Percentiles rank a stretch among this genome's conserved stretches.
phyloP scores from a whole-genome alignment of 2,113 vertebrate genomes.

The Oncorhynchus keta region DNA sequence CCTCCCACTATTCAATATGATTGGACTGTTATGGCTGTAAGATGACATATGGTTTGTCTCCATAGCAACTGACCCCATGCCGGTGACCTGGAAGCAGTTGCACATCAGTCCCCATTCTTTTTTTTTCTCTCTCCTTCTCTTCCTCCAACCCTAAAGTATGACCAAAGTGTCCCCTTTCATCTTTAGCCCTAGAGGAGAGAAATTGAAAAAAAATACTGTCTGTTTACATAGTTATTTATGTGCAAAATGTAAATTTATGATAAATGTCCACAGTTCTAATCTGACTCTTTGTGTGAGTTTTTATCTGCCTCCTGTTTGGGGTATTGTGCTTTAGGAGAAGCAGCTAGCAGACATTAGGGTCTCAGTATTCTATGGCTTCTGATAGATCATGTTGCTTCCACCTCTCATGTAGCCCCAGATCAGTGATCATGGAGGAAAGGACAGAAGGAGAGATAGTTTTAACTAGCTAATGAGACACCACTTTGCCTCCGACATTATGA shows the following conservation, averaged over 20 bases:
- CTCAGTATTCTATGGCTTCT: neutral
- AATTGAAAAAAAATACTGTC: constrained; percentile 57
- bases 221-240: constrained; percentile 99
- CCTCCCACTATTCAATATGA: constrained; percentile 41
- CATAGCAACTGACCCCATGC: neutral
- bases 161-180: constrained; percentile 87
- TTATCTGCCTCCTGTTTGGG: neutral
- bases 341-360: neutral
- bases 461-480: too few relatives aligned
- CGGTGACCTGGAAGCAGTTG: constrained; percentile 53
- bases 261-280: constrained; percentile 94
- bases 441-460: too few relatives aligned
- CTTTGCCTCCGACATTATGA: too few relatives aligned
- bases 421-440: too few relatives aligned
- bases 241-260: constrained; percentile 99
- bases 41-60: too few relatives aligned
- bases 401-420: too few relatives aligned
- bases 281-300: constrained; percentile 39
- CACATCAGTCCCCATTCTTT: constrained; percentile 19
- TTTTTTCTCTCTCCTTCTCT: constrained; percentile 13
- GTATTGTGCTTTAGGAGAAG: neutral
- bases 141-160: constrained; percentile 68
- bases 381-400: too few relatives aligned
- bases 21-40: neutral
- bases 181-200: constrained; percentile 80